These are phyloP conservation scores for Psophia crepitans DNA, from an alignment of 2,113 vertebrate genomes.

Conservation along the genomic window DNA sequence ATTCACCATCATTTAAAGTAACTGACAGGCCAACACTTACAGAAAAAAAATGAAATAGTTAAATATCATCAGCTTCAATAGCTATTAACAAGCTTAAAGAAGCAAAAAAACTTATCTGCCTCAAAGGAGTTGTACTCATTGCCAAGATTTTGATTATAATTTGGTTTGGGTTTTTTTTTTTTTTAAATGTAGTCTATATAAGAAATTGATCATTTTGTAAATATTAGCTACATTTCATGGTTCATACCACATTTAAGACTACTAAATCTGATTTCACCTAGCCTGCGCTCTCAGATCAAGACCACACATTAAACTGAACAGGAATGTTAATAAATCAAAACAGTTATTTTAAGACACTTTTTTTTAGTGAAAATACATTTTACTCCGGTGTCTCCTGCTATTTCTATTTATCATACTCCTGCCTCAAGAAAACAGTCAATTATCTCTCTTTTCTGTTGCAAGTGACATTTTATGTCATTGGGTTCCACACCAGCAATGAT, in stretches of 20 bases:
- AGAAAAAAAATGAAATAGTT: background rate
- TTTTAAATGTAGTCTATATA: background rate
- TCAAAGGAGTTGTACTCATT: background rate
- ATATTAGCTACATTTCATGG: background rate
- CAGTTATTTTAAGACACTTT: background rate
- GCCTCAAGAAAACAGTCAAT: background rate
- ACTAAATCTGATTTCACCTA: background rate
- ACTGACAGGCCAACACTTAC: background rate
- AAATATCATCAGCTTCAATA: background rate
- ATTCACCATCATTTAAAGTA: background rate
- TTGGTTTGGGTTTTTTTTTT: background rate
- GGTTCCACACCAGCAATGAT: background rate
- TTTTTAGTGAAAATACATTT: background rate
- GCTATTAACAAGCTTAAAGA: background rate
- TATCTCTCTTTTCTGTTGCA: background rate
- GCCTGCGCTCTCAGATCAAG: background rate
- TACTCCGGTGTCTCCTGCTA: background rate
- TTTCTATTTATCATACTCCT: background rate
- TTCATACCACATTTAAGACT: background rate
- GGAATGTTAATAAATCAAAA: background rate
- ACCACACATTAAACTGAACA: background rate
- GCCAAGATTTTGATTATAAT: background rate
- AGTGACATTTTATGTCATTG: background rate
- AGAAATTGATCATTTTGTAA: background rate
- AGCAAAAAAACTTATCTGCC: background rate